Percentiles rank a stretch among this genome's conserved stretches.
These are phyloP conservation scores for Oncorhynchus nerka DNA, from an alignment of 2,113 vertebrate species.

Conservation along the genomic window DNA sequence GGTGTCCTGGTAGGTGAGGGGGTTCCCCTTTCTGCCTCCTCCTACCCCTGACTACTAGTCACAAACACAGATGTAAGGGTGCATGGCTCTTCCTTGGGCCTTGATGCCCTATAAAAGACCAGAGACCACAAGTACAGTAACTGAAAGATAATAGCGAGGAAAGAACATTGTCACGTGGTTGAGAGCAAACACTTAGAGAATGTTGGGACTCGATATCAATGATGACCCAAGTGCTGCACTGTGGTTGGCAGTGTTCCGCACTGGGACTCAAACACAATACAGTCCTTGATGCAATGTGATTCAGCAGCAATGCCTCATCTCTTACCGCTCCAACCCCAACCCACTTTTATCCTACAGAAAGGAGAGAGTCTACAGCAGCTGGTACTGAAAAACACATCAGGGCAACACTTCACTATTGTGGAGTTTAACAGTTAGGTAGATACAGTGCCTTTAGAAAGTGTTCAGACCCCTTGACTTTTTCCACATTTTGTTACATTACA, in stretches of 20 bases:
- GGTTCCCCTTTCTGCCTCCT: background rate
- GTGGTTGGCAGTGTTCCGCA: background rate
- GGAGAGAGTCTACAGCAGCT: background rate
- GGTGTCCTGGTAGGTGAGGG: background rate
- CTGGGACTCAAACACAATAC: constrained; percentile 1
- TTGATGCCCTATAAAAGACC: background rate
- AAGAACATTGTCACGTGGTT: background rate
- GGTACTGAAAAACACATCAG: too few relatives aligned
- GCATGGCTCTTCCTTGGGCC: too few relatives aligned
- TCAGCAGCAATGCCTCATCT: background rate
- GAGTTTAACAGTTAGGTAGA: too few relatives aligned
- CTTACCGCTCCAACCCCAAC: background rate
- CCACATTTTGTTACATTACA: too few relatives aligned
- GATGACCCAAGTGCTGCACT: background rate
- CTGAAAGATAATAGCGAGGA: background rate
- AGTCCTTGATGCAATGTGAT: background rate
- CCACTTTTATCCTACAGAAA: background rate
- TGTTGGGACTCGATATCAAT: too few relatives aligned
- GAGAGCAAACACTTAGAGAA: background rate
- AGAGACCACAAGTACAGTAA: background rate
- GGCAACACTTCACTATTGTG: too few relatives aligned
- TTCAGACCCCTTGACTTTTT: too few relatives aligned
- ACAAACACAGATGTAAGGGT: background rate
- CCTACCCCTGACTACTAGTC: background rate
- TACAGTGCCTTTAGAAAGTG: too few relatives aligned